phyloP scores from a whole-genome alignment of 2,888 invertebrate genomes.

The Thera britannica region DNA sequence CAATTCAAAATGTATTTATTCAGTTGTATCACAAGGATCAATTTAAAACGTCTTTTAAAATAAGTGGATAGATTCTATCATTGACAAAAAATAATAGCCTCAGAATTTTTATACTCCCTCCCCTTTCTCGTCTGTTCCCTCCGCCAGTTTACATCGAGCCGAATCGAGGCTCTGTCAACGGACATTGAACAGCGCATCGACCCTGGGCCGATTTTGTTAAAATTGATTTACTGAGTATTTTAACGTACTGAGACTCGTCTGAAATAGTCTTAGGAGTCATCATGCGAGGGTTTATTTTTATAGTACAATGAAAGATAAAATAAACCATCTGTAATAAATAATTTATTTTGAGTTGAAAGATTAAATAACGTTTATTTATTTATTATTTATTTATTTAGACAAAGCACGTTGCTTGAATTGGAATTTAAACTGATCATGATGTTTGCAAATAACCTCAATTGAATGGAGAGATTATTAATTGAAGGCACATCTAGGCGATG shows the following conservation, averaged over 20 bases:
- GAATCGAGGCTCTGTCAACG: constrained; percentile 38
- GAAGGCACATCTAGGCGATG: background rate
- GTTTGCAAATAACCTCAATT: background rate
- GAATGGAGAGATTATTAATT: constrained; percentile 8
- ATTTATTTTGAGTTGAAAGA: too few relatives aligned
- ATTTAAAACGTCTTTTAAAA: too few relatives aligned
- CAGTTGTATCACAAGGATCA: too few relatives aligned
- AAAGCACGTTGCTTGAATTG: too few relatives aligned
- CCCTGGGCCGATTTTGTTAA: constrained; percentile 8
- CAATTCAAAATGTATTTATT: too few relatives aligned
- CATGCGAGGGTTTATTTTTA: too few relatives aligned
- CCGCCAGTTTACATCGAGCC: constrained; percentile 22
- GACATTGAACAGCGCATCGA: constrained; percentile 33
- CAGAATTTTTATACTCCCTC: constrained; percentile 14
- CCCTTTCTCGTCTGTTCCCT: background rate
- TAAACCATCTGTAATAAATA: too few relatives aligned
- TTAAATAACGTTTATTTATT: too few relatives aligned
- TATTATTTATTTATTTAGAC: too few relatives aligned
- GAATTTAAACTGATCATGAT: too few relatives aligned
- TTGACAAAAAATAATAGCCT: background rate
- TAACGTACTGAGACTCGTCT: background rate
- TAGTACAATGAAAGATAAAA: too few relatives aligned
- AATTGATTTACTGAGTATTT: background rate
- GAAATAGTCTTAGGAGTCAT: background rate
- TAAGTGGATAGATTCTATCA: too few relatives aligned